Conservation (phyloP, 2,888 invertebrate genomes). For the Drosophila antonietae region DNA sequence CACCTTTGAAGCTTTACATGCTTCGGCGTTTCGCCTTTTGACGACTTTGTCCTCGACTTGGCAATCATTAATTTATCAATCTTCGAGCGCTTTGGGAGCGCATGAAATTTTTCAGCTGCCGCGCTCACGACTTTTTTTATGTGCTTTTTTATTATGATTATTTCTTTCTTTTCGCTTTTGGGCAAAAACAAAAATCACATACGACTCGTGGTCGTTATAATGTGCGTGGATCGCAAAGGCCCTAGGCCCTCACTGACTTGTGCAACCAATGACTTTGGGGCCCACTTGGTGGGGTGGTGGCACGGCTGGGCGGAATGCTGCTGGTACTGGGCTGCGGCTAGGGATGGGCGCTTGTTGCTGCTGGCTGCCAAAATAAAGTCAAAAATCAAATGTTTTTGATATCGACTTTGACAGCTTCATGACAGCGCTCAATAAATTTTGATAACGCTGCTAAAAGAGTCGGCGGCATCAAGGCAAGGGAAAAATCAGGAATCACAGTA, state of each 20-base stretch:
- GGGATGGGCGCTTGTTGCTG: slow-evolving; percentile 62
- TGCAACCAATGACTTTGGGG: slow-evolving; percentile 13
- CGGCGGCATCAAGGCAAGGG: slow-evolving; percentile 39
- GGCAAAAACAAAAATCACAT: slow-evolving; percentile 63
- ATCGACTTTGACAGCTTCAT: slow-evolving; percentile 82
- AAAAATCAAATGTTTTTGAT: slow-evolving; percentile 81
- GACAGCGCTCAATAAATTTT: slow-evolving; percentile 83
- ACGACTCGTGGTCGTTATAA: slow-evolving; percentile 55
- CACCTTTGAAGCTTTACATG: slow-evolving; percentile 53
- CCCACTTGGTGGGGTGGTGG: neutral
- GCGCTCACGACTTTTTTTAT: slow-evolving; percentile 73
- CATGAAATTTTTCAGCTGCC: slow-evolving; percentile 74
- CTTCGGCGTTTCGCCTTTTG: slow-evolving; percentile 43
- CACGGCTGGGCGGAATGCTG: slow-evolving; percentile 5
- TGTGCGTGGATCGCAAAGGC: slow-evolving; percentile 40
- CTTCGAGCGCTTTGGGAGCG: slow-evolving; percentile 70
- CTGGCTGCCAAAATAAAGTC: slow-evolving; percentile 73
- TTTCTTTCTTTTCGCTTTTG: slow-evolving; percentile 63
- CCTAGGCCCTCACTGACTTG: slow-evolving; percentile 5
- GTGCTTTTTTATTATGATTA: slow-evolving; percentile 78
- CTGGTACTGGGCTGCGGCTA: slow-evolving; percentile 11
- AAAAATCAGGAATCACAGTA: slow-evolving; percentile 58
- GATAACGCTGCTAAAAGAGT: slow-evolving; percentile 67
- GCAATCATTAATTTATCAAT: slow-evolving; percentile 81
- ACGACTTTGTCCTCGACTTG: slow-evolving; percentile 62